These are phyloP conservation scores for Phrynosoma platyrhinos DNA, from an alignment of 2,113 vertebrate genomes.

Conservation along the genomic window DNA sequence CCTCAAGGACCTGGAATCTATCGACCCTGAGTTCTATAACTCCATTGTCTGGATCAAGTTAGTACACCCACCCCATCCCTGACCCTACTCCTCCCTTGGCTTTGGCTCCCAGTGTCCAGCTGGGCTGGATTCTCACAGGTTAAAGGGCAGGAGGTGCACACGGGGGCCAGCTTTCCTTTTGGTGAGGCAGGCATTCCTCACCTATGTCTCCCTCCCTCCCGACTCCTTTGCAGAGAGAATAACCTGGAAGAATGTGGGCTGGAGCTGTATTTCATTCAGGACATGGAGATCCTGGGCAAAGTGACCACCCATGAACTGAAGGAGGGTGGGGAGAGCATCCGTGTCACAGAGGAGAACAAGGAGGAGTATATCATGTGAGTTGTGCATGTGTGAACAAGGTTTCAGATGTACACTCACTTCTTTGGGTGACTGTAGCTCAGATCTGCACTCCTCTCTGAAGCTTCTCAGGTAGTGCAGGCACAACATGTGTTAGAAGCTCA, in stretches of 20 bases:
- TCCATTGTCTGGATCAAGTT: conserved; percentile 99
- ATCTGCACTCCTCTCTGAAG: background rate
- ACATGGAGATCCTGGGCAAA: conserved; percentile 98
- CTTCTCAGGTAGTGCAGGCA: background rate
- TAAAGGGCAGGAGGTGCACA: too few species aligned
- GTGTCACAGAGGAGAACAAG: conserved; percentile 96
- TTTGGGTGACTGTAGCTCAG: background rate
- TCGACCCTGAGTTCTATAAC: conserved; percentile 98
- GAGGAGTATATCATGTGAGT: conserved; percentile 96
- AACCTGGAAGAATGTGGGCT: conserved; percentile 94
- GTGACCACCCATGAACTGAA: conserved; percentile 96
- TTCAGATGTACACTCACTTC: too few species aligned
- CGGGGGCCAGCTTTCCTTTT: too few species aligned
- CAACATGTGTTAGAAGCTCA: background rate
- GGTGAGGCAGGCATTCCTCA: too few species aligned
- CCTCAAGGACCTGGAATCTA: conserved; percentile 97
- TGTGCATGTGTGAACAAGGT: background rate
- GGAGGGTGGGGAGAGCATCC: conserved; percentile 91
- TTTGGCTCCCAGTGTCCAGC: too few species aligned
- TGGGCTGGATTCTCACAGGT: too few species aligned
- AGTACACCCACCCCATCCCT: conserved; percentile 60
- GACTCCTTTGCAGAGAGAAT: conserved; percentile 85
- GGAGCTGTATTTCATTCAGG: conserved; percentile 97
- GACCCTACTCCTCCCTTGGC: rapidly evolving
- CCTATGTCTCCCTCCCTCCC: rapidly evolving